These are phyloP conservation scores for Chesias legatella DNA, from an alignment of 2,888 invertebrate species.

Conservation along the genomic window DNA sequence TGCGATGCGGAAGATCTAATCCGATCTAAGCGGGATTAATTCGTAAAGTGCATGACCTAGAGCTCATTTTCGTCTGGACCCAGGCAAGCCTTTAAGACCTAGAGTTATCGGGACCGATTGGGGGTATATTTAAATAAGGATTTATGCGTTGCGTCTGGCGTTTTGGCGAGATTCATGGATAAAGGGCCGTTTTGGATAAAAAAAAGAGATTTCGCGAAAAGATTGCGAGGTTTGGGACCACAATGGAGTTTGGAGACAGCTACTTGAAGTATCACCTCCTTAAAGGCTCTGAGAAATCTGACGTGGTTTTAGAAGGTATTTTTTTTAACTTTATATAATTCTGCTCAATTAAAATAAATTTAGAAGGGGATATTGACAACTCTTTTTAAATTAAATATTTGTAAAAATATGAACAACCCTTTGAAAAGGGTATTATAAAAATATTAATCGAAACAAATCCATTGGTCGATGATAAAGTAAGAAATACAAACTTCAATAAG, in stretches of 20 bases:
- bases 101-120: conserved; percentile 32
- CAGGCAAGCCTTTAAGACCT: conserved; percentile 33
- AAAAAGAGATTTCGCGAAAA: conserved; percentile 55
- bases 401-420: too few species aligned
- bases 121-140: conserved; percentile 79
- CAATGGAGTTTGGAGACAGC: conserved; percentile 49
- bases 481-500: too few species aligned
- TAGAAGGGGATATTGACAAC: too few species aligned
- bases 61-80: conserved; percentile 32
- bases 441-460: too few species aligned
- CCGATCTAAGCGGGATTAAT: conserved; percentile 34
- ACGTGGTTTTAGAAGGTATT: conserved; percentile 20
- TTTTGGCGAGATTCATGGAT: conserved; percentile 77
- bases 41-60: conserved; percentile 31
- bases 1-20: conserved; percentile 22
- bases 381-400: too few species aligned
- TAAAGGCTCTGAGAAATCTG: conserved; percentile 32
- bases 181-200: conserved; percentile 62
- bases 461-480: too few species aligned
- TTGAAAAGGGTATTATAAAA: too few species aligned
- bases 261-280: conserved; percentile 45
- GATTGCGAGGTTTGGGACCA: conserved; percentile 53
- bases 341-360: too few species aligned
- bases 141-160: conserved; percentile 78
- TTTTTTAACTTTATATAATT: too few species aligned